These are phyloP conservation scores for Cariama cristata DNA, from an alignment of 2,113 vertebrate genomes.

Conservation along the genomic window DNA sequence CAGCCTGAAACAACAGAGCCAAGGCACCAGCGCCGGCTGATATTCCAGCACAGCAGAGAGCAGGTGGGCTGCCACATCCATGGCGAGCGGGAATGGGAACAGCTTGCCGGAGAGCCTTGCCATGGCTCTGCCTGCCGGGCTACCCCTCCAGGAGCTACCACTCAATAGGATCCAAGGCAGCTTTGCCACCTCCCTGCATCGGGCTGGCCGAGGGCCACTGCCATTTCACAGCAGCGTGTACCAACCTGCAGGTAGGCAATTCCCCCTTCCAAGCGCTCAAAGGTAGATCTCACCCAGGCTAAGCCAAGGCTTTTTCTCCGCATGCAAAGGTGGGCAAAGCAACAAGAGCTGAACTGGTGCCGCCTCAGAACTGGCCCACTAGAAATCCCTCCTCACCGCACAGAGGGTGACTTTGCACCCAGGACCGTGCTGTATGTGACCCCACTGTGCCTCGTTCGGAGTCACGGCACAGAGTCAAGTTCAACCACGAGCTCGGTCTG, in stretches of 20 bases:
- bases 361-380: background rate
- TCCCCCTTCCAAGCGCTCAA: background rate
- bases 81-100: background rate
- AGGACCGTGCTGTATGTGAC: accelerated
- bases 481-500: background rate
- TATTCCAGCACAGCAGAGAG: background rate
- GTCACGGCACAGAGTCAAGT: background rate
- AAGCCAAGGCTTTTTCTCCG: background rate
- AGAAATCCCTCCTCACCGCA: background rate
- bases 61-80: background rate
- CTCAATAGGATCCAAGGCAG: background rate
- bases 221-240: background rate
- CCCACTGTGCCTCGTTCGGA: accelerated
- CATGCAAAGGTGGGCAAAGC: accelerated
- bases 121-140: background rate
- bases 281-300: background rate
- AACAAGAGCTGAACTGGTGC: background rate
- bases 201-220: background rate
- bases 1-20: background rate
- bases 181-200: background rate
- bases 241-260: background rate
- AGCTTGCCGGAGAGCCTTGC: background rate
- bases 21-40: background rate
- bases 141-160: background rate
- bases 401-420: background rate